A percentile compares a stretch with the other conserved stretches of the same genome.
phyloP scores from a whole-genome alignment of 2,113 vertebrate genomes.

The Pelecanoides urinatrix region DNA sequence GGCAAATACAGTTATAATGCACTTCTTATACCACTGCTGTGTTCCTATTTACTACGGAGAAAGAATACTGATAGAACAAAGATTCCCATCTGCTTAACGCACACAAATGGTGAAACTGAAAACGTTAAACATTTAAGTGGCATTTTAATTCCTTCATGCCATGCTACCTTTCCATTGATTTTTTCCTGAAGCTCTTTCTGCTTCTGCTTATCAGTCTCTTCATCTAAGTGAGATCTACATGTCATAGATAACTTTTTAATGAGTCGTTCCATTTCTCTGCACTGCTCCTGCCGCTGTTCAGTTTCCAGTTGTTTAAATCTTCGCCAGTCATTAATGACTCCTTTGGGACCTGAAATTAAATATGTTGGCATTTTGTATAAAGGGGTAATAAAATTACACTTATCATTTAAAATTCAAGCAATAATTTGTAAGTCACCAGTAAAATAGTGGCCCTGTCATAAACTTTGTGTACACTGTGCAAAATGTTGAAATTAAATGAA shows the following conservation, averaged over 20 bases:
- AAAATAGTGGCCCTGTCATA: background rate
- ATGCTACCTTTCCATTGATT: slow-evolving; percentile 88
- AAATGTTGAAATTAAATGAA: background rate
- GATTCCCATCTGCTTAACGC: background rate
- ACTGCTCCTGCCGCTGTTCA: slow-evolving; percentile 91
- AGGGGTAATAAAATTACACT: background rate
- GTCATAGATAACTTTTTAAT: slow-evolving; percentile 93
- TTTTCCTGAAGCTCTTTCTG: slow-evolving; percentile 90
- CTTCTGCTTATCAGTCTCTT: slow-evolving; percentile 84
- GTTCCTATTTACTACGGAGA: background rate
- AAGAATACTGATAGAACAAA: background rate
- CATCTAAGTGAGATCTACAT: slow-evolving; percentile 90
- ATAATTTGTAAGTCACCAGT: background rate
- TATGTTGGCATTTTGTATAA: fast-evolving
- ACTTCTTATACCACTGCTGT: background rate
- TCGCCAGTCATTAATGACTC: slow-evolving; percentile 97
- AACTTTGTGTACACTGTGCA: background rate
- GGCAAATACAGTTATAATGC: background rate
- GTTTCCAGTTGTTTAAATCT: slow-evolving; percentile 96
- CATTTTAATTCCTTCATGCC: background rate
- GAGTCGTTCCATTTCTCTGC: slow-evolving; percentile 90
- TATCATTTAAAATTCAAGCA: background rate
- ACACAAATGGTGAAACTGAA: background rate
- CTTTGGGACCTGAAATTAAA: slow-evolving; percentile 86
- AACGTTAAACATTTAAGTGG: background rate